Evolutionary conservation across 2,888 invertebrate species (phyloP).

Genomic region (Pollenia angustigena): DNA sequence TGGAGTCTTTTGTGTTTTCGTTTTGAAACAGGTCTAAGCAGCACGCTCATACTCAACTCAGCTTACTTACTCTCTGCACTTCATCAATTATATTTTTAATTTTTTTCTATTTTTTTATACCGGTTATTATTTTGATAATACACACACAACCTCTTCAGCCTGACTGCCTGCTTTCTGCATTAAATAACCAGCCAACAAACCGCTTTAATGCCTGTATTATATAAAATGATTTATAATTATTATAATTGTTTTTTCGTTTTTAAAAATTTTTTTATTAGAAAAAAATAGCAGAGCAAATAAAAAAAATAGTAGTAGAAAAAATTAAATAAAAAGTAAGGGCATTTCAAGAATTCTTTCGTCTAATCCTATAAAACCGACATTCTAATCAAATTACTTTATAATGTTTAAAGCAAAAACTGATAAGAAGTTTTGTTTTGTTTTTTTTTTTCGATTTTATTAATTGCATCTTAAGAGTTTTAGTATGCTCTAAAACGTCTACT

Average conservation of each 20-base stretch:
- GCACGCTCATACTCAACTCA: constrained; percentile 66
- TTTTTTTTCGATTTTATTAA: constrained; percentile 53
- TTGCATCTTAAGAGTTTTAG: constrained; percentile 39
- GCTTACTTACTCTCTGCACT: constrained; percentile 57
- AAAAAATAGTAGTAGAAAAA: constrained; percentile 62
- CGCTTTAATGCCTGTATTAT: constrained; percentile 80
- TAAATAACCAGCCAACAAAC: constrained; percentile 76
- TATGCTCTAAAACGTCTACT: constrained; percentile 44
- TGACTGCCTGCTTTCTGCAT: constrained; percentile 75
- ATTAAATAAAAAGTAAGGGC: constrained; percentile 16
- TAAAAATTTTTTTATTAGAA: constrained; percentile 28
- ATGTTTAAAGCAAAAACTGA: constrained; percentile 51
- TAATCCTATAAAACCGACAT: neutral
- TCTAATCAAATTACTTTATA: neutral
- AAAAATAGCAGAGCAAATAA: constrained; percentile 56
- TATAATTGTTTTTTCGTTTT: constrained; percentile 67
- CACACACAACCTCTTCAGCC: constrained; percentile 73
- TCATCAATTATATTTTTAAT: constrained; percentile 55
- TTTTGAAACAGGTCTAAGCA: constrained; percentile 73
- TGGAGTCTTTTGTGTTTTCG: constrained; percentile 72
- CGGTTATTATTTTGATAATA: constrained; percentile 44
- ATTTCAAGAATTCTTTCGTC: neutral
- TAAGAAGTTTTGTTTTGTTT: neutral
- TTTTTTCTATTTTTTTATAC: constrained; percentile 65
- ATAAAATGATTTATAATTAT: constrained; percentile 78